Base-by-base conservation (phyloP, 2,888 invertebrate genomes). In the Erebia palarica region DNA sequence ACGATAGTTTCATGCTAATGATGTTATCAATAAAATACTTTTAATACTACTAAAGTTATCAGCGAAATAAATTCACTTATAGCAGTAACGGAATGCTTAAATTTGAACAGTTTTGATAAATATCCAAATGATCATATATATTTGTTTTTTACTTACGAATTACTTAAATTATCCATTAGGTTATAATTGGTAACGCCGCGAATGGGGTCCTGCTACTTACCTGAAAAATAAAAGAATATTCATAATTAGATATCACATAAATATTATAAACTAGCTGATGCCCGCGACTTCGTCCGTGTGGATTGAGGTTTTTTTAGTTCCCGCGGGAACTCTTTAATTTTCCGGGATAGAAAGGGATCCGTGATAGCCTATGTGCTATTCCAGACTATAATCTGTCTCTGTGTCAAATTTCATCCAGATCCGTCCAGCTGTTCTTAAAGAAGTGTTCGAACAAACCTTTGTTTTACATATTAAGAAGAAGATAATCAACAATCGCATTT, bases 161-260 rank as follows among this genome's bases (percentile, higher is more conserved):
- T 49, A 63, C 21, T 14, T 14, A 14, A 21, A 63, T 49, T 60
- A 49, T 63, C 63, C 61, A 61, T 44, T 47, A 11, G 10, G n/a
- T 42, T 16, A 61, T 55, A 10, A 9, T 55, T 55, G 10, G 11
- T 13, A 16, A 10, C 13, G 13, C 16, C 18, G 16, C 9, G 1
- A 44, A 44, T 16, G 13, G 4, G 16, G 3, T 21, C 0, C 65
- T 44, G 78, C 58, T 77, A 83, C 83, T 82, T 83, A 82, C 87
- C 86, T 87, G 86, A 53, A 83, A 85, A 78, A 75, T 72, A 70
- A 80, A 79, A 78, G 59, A 69, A 73, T 57, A 53, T 65, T 59
- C 51, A 65, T 49, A 71, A 70, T 68, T 64, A 65, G 36, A 55
- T 55, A 2, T 51, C 5, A 44, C 27, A 10, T 51, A 4, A 61